Evolutionary conservation across 2,797 vertebrate genomes (phyloP), one percentile per base, ranked within the genome.

Genomic region (Enteromius argenteus): DNA sequence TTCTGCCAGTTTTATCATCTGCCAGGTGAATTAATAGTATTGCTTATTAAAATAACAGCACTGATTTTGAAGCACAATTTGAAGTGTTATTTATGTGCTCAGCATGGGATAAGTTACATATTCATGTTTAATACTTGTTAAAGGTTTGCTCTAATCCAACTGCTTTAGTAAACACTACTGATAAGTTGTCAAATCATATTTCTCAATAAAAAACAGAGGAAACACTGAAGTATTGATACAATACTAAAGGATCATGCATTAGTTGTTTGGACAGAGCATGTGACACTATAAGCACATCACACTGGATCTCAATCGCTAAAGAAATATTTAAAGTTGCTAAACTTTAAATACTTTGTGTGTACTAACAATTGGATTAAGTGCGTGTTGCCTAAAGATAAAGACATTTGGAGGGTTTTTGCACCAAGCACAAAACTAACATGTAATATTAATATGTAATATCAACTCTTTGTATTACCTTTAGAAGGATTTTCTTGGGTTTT

Each of bases 211-310:
- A 82, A 35, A 84, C 84, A 80, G 73, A 81, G 79, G 87, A 86
- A 91, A 86, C 80, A 60, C 35, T 62, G 79, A 72, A 85, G 86
- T 87, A 85, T 88, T 83, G 89, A 77, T 44, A n/a, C 37, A 85
- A 76, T 69, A 71, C 60, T 37, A 37, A n/a, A 53, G 27, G 67
- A 49, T 37, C 32, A 56, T 84, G 74, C 60, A 46, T 66, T 71
- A 46, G 60, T 64, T 76, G 39, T 85, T 51, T 56, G 58, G 58
- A 83, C 35, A 71, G 44, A 67, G 76, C 49, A 51, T 60, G 73
- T 60, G 37, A 77, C 42, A 71, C 23, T 62, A 19, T 60, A 32
- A 85, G 27, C 79, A 78, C 19, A 67, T 76, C 58, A 75, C 53
- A 75, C 37, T 53, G 53, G 51, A 64, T 71, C 19, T 76, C 4